Conservation (phyloP, 1,140 invertebrate species). For the Pseudomyrmex sp. region DNA sequence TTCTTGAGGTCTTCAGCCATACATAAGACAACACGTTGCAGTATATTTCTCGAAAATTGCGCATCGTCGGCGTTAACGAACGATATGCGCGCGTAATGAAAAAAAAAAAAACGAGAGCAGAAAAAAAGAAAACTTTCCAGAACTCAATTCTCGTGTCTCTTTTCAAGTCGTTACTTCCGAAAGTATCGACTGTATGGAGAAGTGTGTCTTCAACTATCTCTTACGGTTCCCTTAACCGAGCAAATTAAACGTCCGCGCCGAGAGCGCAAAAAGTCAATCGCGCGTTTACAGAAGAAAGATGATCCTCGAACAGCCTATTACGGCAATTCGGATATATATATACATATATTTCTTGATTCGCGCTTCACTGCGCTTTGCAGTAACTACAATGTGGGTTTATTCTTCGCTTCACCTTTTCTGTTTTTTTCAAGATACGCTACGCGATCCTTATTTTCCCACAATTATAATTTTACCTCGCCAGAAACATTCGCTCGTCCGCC, state of each 20-base stretch:
- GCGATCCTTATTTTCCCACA: neutral
- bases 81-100: no score
- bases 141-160: neutral
- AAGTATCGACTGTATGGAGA: neutral
- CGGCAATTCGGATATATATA: neutral
- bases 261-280: conserved; percentile 2
- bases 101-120: no score
- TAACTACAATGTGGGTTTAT: neutral
- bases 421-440: neutral
- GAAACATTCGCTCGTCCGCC: conserved; percentile 6
- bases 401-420: neutral
- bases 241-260: neutral
- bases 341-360: neutral
- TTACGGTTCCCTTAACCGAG: neutral
- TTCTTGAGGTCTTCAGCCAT: neutral
- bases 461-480: conserved; percentile 17
- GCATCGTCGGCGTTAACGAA: no score
- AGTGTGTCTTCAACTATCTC: neutral
- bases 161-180: neutral
- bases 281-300: neutral
- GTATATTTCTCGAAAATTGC: no score
- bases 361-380: neutral
- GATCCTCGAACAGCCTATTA: neutral
- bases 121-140: neutral
- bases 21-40: conserved; percentile 18